These are phyloP conservation scores for Nowickia ferox DNA, from an alignment of 2,888 invertebrate species.

Conservation along the genomic window DNA sequence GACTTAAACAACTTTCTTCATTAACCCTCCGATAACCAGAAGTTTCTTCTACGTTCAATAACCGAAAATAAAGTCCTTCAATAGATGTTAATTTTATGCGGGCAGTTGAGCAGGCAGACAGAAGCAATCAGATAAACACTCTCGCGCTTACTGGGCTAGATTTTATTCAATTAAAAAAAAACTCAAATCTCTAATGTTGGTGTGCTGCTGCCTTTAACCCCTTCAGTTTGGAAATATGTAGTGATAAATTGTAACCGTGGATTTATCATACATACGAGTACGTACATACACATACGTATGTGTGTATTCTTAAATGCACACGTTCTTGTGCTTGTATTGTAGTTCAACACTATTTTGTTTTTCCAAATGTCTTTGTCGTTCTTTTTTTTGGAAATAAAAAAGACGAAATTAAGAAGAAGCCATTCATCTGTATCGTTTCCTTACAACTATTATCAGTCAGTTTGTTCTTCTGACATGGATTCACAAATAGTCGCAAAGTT, in stretches of 20 bases:
- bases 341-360: slow-evolving; percentile 19
- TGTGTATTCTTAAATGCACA: background rate
- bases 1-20: too few species aligned
- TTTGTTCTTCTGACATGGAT: slow-evolving; percentile 14
- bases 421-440: slow-evolving; percentile 67
- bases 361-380: slow-evolving; percentile 41
- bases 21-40: too few species aligned
- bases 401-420: slow-evolving; percentile 58
- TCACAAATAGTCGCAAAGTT: slow-evolving; percentile 1
- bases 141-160: slow-evolving; percentile 58
- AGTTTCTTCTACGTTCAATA: too few species aligned
- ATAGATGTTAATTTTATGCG: slow-evolving; percentile 37
- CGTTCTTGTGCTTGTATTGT: background rate
- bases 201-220: background rate
- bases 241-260: background rate
- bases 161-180: slow-evolving; percentile 61
- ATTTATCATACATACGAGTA: background rate
- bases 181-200: slow-evolving; percentile 60
- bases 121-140: slow-evolving; percentile 33
- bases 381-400: slow-evolving; percentile 26
- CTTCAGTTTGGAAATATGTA: background rate
- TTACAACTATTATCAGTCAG: slow-evolving; percentile 62
- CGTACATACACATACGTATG: background rate
- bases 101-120: background rate
- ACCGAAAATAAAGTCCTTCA: background rate